A percentile compares a stretch with the other conserved stretches of the same genome.
Conservation (phyloP, 2,888 invertebrate species). For the Dione vanillae region DNA sequence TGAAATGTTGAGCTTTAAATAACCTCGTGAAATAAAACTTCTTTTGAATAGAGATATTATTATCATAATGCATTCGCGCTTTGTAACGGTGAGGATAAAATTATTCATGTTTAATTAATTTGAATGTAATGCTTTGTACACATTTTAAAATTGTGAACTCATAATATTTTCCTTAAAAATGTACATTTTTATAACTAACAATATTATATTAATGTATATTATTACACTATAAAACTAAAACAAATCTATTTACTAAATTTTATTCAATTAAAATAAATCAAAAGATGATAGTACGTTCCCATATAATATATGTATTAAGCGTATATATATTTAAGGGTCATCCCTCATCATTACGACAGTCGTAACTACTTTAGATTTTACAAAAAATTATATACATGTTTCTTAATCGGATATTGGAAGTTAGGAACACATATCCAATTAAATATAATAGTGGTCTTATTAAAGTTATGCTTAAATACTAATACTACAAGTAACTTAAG, state of each 20-base stretch:
- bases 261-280: background rate
- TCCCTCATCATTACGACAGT: background rate
- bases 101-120: slow-evolving; percentile 18
- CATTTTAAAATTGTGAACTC: background rate
- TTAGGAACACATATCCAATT: background rate
- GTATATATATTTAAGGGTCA: background rate
- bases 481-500: background rate
- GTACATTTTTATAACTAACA: too few species aligned
- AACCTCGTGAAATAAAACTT: slow-evolving; percentile 22
- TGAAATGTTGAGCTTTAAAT: slow-evolving; percentile 28
- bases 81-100: slow-evolving; percentile 20
- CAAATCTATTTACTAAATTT: background rate
- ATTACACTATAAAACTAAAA: background rate
- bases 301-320: background rate
- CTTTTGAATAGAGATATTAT: slow-evolving; percentile 21
- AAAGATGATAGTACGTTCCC: background rate
- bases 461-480: background rate
- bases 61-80: slow-evolving; percentile 29
- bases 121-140: slow-evolving; percentile 3
- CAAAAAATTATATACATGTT: background rate
- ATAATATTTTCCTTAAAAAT: background rate
- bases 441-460: background rate
- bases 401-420: background rate
- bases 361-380: background rate
- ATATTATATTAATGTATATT: background rate